Base-by-base conservation (phyloP, 1,140 invertebrate species). In the Orius laevigatus region DNA sequence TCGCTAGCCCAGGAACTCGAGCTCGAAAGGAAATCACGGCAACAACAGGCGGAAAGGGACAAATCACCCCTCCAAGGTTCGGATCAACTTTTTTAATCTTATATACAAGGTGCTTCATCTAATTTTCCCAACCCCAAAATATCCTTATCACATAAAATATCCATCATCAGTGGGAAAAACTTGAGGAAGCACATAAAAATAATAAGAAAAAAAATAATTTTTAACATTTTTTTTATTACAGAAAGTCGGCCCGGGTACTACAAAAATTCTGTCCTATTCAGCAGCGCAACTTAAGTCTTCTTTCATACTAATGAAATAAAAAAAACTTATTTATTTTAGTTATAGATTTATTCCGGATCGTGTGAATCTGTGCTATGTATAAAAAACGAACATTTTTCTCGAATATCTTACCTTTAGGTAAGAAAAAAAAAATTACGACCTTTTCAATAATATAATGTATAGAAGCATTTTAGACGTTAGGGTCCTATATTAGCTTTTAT, bases 181-280 rank as follows among this genome's bases (percentile, higher is more conserved):
- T 35, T 12, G 12, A 32, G 5, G 19, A 51, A 38, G 6, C 53
- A 54, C 51, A 4, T 11, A 25, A 19, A 19, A 20, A 41, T 16
- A 18, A 32, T 53, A 52, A 55, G 52, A 53, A 53, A 10, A 19
- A 20, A 34, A 39, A 20, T 53, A 48, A 44, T 46, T 54, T 50
- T 43, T 49, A 49, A 55, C 12, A 25, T 35, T 0, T 49, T 36
- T 33, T 53, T 48, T 64, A 59, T 70, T 70, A 25, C 68, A 72
- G 70, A 72, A 52, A 67, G 71, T 32, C 66, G 73, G 56, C 73
- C 78, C 53, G 71, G 72, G 55, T 85, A 85, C 66, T 86, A 85
- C 71, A 85, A 87, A 64, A 85, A 84, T 63, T 84, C 82, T 10
- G 81, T 85, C 51, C 69, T 87, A 42, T 87, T 85, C 62, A 83